Evolutionary conservation across 2,797 vertebrate species (phyloP), one percentile per base, ranked within the genome.

Genomic region (Coreius guichenoti): DNA sequence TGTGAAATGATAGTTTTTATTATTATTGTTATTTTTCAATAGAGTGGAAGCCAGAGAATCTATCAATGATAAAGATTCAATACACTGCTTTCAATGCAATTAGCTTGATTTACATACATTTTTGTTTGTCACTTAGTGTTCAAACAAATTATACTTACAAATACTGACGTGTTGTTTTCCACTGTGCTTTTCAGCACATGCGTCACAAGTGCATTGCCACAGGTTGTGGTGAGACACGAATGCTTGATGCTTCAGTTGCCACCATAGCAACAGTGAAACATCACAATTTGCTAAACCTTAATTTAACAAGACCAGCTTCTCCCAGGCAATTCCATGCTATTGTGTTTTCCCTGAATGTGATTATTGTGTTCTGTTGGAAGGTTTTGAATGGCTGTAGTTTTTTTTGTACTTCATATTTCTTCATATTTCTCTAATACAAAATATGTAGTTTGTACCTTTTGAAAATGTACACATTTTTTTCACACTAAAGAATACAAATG

Each of bases 251-350:
- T 58, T 83, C 56, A 63, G 70, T 54, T 49, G 81, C 43, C 81
- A 75, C 81, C 81, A 83, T 83, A 49, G 81, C 81, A 83, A 83
- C 81, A 83, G 70, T 49, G 21, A 75, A 83, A 51, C 81, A 75
- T 65, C 54, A 75, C 70, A 65, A 82, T 75, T 75, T 65, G 29
- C 39, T 83, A 61, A 83, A 83, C 56, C 56, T 83, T 83, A 19
- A 36, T 75, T 83, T 65, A 74, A 65, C 43, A 12, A 7, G 70
- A 75, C 70, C 56, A 36, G 70, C 72, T 74, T 74, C 68, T 65
- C 54, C 33, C 54, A 82, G 43, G 19, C 81, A 63, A 29, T 33
- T 63, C 14, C 31, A 36, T 33, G 54, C 14, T 33, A 21, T 19
- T 33, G 29, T 65, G 68, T 61, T 72, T 73, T 36, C 26, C 4